These are phyloP conservation scores for Aphodius sticticus DNA, from an alignment of 2,888 invertebrate genomes.

Conservation along the genomic window DNA sequence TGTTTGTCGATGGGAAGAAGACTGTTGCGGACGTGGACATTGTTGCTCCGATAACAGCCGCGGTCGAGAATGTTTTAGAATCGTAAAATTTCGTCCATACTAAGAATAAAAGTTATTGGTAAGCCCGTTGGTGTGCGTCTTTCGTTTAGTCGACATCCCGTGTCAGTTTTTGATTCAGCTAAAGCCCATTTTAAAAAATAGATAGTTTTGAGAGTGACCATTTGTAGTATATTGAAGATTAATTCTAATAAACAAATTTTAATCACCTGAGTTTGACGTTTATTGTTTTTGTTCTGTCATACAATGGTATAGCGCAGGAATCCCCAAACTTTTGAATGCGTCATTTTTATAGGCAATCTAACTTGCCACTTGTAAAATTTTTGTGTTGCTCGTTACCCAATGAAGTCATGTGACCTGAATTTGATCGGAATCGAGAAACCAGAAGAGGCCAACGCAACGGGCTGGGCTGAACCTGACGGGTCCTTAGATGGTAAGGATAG, in stretches of 20 bases:
- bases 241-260: too few relatives aligned
- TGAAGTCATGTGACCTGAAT: not conserved
- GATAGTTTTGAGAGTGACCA: too few relatives aligned
- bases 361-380: too few relatives aligned
- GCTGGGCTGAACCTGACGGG: not conserved
- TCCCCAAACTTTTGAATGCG: too few relatives aligned
- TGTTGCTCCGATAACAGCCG: not conserved
- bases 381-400: too few relatives aligned
- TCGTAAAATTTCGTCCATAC: not conserved
- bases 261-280: too few relatives aligned
- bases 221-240: too few relatives aligned
- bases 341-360: too few relatives aligned
- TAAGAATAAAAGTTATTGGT: not conserved
- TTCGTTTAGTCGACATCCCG: not conserved
- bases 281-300: too few relatives aligned
- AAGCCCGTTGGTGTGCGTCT: not conserved
- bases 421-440: not conserved
- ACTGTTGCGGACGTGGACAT: not conserved
- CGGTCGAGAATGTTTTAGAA: not conserved
- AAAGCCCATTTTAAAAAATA: not conserved
- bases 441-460: not conserved
- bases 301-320: too few relatives aligned
- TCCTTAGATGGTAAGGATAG: not conserved
- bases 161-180: not conserved
- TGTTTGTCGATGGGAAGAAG: conserved; percentile 10